Evolutionary conservation across 2,113 vertebrate species (phyloP).

Genomic region (Nettapus auritus): DNA sequence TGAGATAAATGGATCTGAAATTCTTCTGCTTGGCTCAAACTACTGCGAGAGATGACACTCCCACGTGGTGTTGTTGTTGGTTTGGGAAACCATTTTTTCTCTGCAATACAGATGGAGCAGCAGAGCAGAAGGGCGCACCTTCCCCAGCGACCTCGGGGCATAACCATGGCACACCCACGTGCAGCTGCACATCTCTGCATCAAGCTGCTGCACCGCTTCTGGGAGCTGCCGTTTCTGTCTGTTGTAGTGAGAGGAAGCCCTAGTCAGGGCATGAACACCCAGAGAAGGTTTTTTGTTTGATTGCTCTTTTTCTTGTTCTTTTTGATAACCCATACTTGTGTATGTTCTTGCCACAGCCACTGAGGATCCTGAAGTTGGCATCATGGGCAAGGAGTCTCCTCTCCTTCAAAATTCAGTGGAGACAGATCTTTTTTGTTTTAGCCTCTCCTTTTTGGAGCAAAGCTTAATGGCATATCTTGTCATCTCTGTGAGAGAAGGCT

Average conservation of each 20-base stretch:
- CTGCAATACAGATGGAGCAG: background rate
- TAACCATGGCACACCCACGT: background rate
- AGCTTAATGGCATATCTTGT: background rate
- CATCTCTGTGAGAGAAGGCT: background rate
- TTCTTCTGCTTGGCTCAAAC: background rate
- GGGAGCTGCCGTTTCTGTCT: background rate
- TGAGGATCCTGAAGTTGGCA: background rate
- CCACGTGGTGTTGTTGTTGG: accelerated
- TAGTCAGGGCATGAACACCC: background rate
- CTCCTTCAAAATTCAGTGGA: background rate
- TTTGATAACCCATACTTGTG: background rate
- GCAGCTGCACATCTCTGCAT: background rate
- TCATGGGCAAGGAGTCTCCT: background rate
- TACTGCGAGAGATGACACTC: background rate
- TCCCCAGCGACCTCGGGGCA: background rate
- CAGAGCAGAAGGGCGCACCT: background rate
- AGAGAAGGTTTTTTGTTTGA: background rate
- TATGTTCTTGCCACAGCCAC: background rate
- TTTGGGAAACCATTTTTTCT: background rate
- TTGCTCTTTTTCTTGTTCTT: background rate
- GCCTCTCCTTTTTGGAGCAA: background rate
- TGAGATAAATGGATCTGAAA: background rate
- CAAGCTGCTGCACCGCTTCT: background rate
- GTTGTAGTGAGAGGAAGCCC: background rate
- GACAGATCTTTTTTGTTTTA: background rate